A percentile compares a stretch with the other conserved stretches of the same genome.
phyloP scores from a whole-genome alignment of 2,797 vertebrate species.

The Glyptemys insculpta region DNA sequence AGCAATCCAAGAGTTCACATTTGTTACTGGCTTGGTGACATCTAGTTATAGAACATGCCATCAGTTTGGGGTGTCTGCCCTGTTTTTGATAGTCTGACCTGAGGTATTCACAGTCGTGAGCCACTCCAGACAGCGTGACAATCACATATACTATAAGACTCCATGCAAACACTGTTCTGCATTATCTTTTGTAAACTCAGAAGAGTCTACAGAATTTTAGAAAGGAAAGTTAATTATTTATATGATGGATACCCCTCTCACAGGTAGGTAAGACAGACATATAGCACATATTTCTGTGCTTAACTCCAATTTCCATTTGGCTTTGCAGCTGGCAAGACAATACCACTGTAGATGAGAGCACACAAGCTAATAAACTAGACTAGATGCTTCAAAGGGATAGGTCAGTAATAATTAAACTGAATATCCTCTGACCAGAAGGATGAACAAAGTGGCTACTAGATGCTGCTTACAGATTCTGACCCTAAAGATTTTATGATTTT shows the following conservation, averaged over 20 bases:
- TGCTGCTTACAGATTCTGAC: neutral
- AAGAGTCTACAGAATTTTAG: neutral
- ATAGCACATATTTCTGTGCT: neutral
- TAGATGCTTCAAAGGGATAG: neutral
- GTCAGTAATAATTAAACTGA: neutral
- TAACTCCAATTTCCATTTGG: neutral
- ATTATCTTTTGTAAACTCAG: neutral
- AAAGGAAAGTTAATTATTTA: slow-evolving; percentile 6
- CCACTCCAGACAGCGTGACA: neutral
- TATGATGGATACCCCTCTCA: neutral
- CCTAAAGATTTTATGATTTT: neutral
- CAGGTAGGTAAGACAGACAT: neutral
- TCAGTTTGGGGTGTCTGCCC: neutral
- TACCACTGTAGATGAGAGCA: neutral
- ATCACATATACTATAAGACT: neutral
- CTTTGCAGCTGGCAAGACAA: neutral
- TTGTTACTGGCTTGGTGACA: neutral
- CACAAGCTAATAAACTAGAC: neutral
- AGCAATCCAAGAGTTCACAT: neutral
- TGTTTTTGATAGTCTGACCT: neutral
- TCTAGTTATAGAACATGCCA: too few species aligned
- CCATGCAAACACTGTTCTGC: neutral
- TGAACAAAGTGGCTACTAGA: neutral
- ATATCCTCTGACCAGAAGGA: neutral
- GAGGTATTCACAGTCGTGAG: neutral